Evolutionary conservation across 2,797 vertebrate genomes (phyloP), one percentile per base, ranked within the genome.

Genomic region (Alca torda): DNA sequence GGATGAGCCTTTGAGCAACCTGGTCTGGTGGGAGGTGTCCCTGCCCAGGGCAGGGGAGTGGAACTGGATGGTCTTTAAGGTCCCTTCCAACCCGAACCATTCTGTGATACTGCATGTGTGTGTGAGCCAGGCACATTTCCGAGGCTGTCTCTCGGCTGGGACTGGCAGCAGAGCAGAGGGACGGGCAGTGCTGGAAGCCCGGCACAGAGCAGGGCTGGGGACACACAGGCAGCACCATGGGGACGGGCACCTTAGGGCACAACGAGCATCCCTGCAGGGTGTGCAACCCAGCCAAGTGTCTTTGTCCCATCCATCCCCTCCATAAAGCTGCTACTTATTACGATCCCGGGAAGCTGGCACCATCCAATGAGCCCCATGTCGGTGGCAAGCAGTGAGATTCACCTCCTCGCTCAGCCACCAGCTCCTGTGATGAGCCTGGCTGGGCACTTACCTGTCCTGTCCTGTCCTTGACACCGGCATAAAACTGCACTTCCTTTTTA

Each of bases 191-290:
- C 70, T 53, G 3, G 2, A 19, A 68, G 33, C 11, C 61, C 6
- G 0, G 4, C 15, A 4, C 31, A 4, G 20, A 16, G 79, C n/a
- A 24, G 45, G 33, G 23, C 53, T 48, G 60, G 35, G 21, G 23
- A 17, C 35, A 8, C 0, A 3, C 35, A 28, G 51, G 45, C 31
- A 16, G 10, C 0, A 0, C 6, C 37, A 19, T 15, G 21, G 24
- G n/a, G 31, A 73, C 11, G 17, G 53, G 43, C n/a, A 60, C 18
- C 56, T 35, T 9, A 28, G 50, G 53, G 26, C 30, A 26, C 61
- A 26, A 1, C 0, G 0, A 16, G 18, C 13, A 9, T 33, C 16
- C 50, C 23, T 4, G 37, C 0, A 2, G 35, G 46, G 19, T 35
- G 7, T 45, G 28, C 4, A 39, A 9, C 24, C 31, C 33, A 31